Conservation (phyloP, 2,888 invertebrate species). For the Byasa hedistus region DNA sequence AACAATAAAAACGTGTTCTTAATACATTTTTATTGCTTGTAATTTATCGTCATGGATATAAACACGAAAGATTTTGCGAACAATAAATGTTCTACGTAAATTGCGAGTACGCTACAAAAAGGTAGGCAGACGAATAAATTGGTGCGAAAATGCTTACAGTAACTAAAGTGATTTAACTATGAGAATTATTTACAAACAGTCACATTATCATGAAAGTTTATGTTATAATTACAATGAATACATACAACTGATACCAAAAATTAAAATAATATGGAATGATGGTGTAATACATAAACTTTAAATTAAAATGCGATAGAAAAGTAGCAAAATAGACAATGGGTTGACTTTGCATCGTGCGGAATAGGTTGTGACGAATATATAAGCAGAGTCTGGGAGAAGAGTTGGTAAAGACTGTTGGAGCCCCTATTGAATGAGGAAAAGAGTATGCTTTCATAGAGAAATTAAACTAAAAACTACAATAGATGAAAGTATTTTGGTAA, state of each 20-base stretch:
- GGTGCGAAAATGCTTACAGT: conserved; percentile 18
- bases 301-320: conserved; percentile 43
- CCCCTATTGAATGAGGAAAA: conserved; percentile 17
- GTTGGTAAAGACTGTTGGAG: conserved; percentile 11
- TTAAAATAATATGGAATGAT: conserved; percentile 36
- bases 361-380: conserved; percentile 42
- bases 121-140: conserved; percentile 8
- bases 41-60: conserved; percentile 19
- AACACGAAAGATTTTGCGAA: conserved; percentile 12
- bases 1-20: conserved; percentile 20
- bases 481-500: neutral
- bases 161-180: conserved; percentile 23
- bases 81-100: conserved; percentile 14
- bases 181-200: conserved; percentile 20
- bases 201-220: conserved; percentile 18
- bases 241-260: conserved; percentile 31
- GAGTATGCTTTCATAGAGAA: neutral
- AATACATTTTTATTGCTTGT: conserved; percentile 23
- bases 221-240: conserved; percentile 43
- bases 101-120: conserved; percentile 9
- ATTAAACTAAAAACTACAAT: conserved; percentile 1
- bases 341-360: conserved; percentile 71
- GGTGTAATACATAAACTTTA: conserved; percentile 37
- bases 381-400: conserved; percentile 9
- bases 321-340: conserved; percentile 67